Base-by-base conservation (phyloP, 2,888 invertebrate genomes). In the Mythimna vitellina region DNA sequence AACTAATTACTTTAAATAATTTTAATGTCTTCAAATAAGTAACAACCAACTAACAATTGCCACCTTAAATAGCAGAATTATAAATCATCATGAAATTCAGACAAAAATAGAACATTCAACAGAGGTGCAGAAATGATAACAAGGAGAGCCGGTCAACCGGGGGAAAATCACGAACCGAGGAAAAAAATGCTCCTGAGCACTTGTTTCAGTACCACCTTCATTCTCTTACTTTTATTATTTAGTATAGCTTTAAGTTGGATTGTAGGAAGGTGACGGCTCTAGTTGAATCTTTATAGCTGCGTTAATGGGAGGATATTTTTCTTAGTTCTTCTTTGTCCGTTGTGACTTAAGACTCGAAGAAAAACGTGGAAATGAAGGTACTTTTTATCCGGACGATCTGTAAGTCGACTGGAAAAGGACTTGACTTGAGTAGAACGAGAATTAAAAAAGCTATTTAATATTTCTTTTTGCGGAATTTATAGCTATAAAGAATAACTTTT, bases 191-290 rank as follows among this genome's bases (percentile, higher is more conserved):
- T 46, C 56, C 35, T 7, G 62, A 73, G 54, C 57, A 32, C 56
- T 72, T 78, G 62, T 78, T 78, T 65, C 69, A 81, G 65, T 69
- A 68, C 62, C 29, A 64, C 69, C 62, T 42, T 69, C 68, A 57
- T 67, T 84, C 73, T 81, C 35, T 70, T 57, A 65, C 58, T 80
- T 73, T 73, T 80, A 70, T 75, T 63, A 65, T 70, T 82, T 73
- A 67, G 70, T 63, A 35, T 46, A 53, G 60, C 61, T 78, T 42
- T 38, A 64, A 75, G 56, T 63, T 60, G 63, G 54, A 70, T 53
- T 64, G 71, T 57, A 70, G 25, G 64, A 70, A 74, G 29, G 42
- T 22, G 42, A 38, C 58, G 57, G 35, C 60, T 70, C 49, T 58
- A 66, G 65, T 70, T 68, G 61, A 80, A 70, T 67, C 67, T 65